Conservation (phyloP, 2,797 vertebrate species). For the Eutrigla gurnardus region DNA sequence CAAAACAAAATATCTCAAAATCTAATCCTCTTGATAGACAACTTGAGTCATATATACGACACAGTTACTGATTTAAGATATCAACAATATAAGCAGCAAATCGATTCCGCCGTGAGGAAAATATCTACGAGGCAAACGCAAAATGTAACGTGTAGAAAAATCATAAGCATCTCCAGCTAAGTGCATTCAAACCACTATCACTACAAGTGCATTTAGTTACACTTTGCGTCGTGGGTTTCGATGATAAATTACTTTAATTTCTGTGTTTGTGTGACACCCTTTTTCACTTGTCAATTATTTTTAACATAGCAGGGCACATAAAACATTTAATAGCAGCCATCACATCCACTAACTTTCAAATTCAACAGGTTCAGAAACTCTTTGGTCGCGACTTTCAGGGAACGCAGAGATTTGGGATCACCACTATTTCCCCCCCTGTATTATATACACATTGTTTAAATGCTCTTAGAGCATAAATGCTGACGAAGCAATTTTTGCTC, state of each 20-base stretch:
- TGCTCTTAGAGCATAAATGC: slow-evolving; percentile 35
- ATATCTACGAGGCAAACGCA: slow-evolving; percentile 28
- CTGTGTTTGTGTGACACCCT: slow-evolving; percentile 37
- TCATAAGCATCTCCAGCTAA: slow-evolving; percentile 44
- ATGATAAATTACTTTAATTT: slow-evolving; percentile 35
- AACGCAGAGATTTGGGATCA: slow-evolving; percentile 43
- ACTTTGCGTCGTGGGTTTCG: slow-evolving; percentile 37
- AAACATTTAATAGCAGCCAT: slow-evolving; percentile 54
- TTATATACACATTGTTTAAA: slow-evolving; percentile 25
- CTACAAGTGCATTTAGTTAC: slow-evolving; percentile 63
- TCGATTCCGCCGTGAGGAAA: slow-evolving; percentile 28
- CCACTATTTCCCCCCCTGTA: slow-evolving; percentile 10
- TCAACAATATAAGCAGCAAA: slow-evolving; percentile 29
- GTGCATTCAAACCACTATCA: slow-evolving; percentile 63
- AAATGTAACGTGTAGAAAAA: slow-evolving; percentile 24
- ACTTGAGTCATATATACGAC: slow-evolving; percentile 19
- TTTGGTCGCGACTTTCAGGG: slow-evolving; percentile 55
- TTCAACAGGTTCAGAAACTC: slow-evolving; percentile 39
- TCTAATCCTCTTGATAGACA: slow-evolving; percentile 18
- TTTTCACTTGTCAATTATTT: slow-evolving; percentile 62
- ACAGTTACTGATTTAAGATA: slow-evolving; percentile 20
- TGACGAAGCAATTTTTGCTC: slow-evolving; percentile 11
- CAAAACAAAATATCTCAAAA: slow-evolving; percentile 26
- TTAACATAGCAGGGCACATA: slow-evolving; percentile 54
- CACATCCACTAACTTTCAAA: slow-evolving; percentile 32